These are phyloP conservation scores for Agapostemon virescens DNA, from an alignment of 2,888 invertebrate genomes.

Conservation along the genomic window DNA sequence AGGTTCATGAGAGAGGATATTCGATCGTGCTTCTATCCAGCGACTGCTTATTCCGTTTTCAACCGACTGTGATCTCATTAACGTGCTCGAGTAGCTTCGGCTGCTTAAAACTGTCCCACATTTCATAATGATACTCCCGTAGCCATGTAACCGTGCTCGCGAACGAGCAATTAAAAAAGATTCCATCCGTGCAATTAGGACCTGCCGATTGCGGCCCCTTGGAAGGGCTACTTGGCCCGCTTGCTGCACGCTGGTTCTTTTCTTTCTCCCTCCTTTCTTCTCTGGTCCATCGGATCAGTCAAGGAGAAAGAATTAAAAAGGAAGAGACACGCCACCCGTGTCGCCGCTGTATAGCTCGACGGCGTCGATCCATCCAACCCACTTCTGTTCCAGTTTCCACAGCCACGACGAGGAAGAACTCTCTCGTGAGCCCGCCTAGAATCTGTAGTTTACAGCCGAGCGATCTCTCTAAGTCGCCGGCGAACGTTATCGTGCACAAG, in stretches of 20 bases:
- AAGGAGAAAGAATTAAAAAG: slow-evolving; percentile 32
- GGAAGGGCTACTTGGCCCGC: slow-evolving; percentile 45
- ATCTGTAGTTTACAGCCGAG: slow-evolving; percentile 40
- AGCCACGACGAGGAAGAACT: slow-evolving; percentile 12
- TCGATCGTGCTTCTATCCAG: slow-evolving; percentile 48
- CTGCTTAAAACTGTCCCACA: slow-evolving; percentile 64
- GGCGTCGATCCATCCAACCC: slow-evolving; percentile 34
- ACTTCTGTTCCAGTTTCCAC: slow-evolving; percentile 37
- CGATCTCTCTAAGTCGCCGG: slow-evolving; percentile 34
- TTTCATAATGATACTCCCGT: slow-evolving; percentile 65
- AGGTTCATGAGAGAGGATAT: background rate
- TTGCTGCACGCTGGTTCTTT: too few species aligned
- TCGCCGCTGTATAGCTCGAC: background rate
- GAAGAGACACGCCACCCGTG: background rate
- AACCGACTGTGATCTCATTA: slow-evolving; percentile 69
- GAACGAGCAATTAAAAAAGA: slow-evolving; percentile 63
- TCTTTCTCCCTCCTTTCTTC: background rate
- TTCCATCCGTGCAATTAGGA: slow-evolving; percentile 60
- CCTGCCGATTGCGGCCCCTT: slow-evolving; percentile 15
- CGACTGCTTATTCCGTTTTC: slow-evolving; percentile 53
- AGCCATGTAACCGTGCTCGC: slow-evolving; percentile 52
- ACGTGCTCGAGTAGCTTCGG: slow-evolving; percentile 56
- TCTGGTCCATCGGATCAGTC: background rate
- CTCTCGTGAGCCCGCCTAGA: slow-evolving; percentile 17
- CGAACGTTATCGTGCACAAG: slow-evolving; percentile 28